A percentile compares a stretch with the other conserved stretches of the same genome.
phyloP scores from a whole-genome alignment of 2,797 vertebrate species.

The Falco biarmicus region DNA sequence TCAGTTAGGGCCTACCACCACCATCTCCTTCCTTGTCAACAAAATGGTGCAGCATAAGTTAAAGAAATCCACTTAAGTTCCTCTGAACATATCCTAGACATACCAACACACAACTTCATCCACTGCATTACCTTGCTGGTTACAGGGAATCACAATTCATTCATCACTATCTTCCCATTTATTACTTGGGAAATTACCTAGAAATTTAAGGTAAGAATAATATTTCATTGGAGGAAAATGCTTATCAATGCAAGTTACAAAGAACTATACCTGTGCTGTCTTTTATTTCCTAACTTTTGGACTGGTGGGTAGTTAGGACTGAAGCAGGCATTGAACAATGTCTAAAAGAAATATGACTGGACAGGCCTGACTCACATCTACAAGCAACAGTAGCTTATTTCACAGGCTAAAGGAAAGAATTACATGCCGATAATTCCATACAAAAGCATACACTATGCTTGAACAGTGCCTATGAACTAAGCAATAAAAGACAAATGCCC shows the following conservation, averaged over 20 bases:
- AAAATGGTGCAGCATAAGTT: not conserved
- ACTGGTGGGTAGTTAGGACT: not conserved
- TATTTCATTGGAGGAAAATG: not conserved
- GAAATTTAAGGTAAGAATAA: not conserved
- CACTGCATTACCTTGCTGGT: not conserved
- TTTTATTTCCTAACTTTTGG: not conserved
- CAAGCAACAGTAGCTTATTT: not conserved
- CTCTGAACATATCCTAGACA: not conserved
- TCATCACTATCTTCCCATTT: not conserved
- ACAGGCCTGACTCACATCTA: not conserved
- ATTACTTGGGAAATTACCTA: not conserved
- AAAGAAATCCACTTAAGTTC: not conserved
- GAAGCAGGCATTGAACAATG: not conserved
- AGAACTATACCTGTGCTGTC: not conserved
- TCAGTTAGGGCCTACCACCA: not conserved
- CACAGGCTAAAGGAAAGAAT: not conserved
- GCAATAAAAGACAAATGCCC: not conserved
- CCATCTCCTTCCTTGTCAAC: not conserved
- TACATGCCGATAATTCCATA: not conserved
- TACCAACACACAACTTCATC: not conserved
- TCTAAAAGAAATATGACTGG: not conserved
- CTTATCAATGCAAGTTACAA: not conserved
- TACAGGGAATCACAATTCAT: not conserved
- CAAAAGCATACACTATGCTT: not conserved
- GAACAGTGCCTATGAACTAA: not conserved